Conservation (phyloP, 2,888 invertebrate species). For the Polyommatus iphigenia region DNA sequence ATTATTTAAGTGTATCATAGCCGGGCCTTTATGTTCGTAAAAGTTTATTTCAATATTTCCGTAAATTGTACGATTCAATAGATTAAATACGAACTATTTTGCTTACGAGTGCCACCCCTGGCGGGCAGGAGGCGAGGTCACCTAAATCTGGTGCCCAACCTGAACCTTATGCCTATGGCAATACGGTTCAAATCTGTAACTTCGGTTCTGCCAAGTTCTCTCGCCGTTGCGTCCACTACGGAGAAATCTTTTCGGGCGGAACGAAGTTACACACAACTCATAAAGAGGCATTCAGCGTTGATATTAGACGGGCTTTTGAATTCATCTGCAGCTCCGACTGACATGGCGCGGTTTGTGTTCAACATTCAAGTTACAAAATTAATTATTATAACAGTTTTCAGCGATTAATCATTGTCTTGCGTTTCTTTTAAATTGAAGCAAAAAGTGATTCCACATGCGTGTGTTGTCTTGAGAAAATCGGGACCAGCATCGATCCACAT, state of each 20-base stretch:
- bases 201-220: background rate
- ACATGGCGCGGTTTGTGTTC: background rate
- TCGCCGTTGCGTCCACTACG: background rate
- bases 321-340: background rate
- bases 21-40: too few relatives aligned
- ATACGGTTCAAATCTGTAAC: background rate
- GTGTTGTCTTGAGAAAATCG: too few relatives aligned
- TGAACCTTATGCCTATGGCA: background rate
- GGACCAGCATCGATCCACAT: too few relatives aligned
- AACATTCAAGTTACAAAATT: background rate
- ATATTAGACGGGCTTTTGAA: background rate
- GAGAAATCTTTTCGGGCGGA: background rate
- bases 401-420: too few relatives aligned
- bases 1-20: too few relatives aligned
- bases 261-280: background rate
- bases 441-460: too few relatives aligned
- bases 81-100: background rate
- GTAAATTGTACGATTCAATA: background rate
- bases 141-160: background rate
- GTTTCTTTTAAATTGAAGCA: too few relatives aligned
- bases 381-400: background rate
- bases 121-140: background rate
- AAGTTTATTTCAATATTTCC: too few relatives aligned
- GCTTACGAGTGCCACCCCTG: background rate
- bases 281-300: background rate